phyloP scores from a whole-genome alignment of 2,797 vertebrate species.

The Ctenosaura bakeri region DNA sequence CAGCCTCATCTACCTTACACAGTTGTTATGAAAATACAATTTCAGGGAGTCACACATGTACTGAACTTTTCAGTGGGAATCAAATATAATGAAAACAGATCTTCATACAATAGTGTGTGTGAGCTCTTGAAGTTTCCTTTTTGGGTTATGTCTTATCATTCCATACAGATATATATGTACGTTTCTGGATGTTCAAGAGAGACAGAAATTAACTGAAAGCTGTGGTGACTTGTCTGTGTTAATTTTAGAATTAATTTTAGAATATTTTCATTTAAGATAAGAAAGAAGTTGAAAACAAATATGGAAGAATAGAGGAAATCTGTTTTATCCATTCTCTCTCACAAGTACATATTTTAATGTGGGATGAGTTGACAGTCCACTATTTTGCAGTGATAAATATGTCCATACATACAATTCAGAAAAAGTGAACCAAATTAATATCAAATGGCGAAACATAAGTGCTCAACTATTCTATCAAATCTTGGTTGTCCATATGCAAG shows the following conservation, averaged over 20 bases:
- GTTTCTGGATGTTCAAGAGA: no score
- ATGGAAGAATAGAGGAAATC: not conserved
- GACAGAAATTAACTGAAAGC: not conserved
- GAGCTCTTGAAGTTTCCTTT: not conserved
- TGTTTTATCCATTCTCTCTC: not conserved
- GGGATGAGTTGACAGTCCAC: constrained; percentile 54
- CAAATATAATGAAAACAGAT: not conserved
- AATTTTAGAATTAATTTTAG: not conserved
- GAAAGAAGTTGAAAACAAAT: not conserved
- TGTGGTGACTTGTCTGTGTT: not conserved
- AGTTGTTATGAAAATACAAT: not conserved
- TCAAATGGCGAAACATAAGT: not conserved
- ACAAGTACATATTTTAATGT: not conserved
- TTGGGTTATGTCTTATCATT: not conserved
- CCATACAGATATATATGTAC: not conserved
- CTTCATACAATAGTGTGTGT: not conserved
- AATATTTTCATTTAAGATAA: not conserved
- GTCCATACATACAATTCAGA: not conserved
- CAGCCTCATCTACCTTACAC: not conserved
- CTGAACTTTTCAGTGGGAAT: not conserved
- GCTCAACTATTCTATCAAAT: not conserved
- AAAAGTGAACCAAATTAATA: not conserved
- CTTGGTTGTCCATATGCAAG: not conserved
- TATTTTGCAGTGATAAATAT: not conserved
- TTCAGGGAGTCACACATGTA: not conserved